Evolutionary conservation across 2,888 invertebrate genomes (phyloP).

Genomic region (Actias luna): DNA sequence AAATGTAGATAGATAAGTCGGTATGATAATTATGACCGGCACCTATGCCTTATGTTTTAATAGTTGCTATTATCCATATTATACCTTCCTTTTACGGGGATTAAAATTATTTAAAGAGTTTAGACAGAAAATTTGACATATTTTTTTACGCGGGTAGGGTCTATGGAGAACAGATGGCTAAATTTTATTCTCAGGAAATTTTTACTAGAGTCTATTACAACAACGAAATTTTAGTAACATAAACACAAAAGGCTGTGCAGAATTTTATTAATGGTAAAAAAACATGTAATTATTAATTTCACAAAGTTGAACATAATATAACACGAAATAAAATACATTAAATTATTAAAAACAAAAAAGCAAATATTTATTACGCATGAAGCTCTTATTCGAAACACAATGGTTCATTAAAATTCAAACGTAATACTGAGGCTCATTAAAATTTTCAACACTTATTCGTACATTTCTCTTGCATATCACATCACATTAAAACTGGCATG

Average conservation of each 20-base stretch:
- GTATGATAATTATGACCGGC: no score
- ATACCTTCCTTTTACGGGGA: no score
- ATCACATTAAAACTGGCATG: background rate
- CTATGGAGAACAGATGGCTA: no score
- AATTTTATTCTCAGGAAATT: no score
- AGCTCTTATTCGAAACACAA: conserved; percentile 25
- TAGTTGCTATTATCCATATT: no score
- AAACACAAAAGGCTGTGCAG: background rate
- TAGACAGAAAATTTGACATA: no score
- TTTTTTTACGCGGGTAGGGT: no score
- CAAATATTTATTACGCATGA: conserved; percentile 26
- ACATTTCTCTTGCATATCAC: background rate
- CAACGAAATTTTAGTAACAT: background rate
- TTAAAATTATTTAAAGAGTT: no score
- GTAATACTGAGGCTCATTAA: conserved; percentile 13
- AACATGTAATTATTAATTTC: background rate
- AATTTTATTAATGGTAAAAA: background rate
- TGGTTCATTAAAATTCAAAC: conserved; percentile 25
- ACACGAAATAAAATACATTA: background rate
- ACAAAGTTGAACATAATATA: background rate
- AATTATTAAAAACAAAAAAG: conserved; percentile 8
- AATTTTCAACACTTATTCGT: conserved; percentile 17
- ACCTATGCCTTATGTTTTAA: no score
- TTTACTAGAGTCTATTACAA: no score
- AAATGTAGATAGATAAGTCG: no score